Base-by-base conservation (phyloP, 1,140 invertebrate species). In the Dendroctonus ponderosae region DNA sequence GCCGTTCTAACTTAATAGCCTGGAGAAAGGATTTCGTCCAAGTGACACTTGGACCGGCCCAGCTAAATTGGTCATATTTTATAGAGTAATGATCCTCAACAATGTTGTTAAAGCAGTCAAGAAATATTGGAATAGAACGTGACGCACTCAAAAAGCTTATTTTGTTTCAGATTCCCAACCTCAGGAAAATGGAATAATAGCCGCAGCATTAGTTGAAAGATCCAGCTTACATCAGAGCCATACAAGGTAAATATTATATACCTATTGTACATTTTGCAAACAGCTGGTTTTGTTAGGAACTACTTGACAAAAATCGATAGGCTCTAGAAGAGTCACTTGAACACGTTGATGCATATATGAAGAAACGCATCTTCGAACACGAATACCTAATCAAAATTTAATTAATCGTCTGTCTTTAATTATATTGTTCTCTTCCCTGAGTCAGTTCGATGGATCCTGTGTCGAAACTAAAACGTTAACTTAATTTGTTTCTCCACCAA, bases 11-110 rank as follows among this genome's bases (percentile, higher is more conserved):
- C 11, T 64, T 64, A 64, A 53, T 41, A 4, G 42, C 52, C 42
- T 49, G 43, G 41, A 37, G 15, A 44, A 44, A 43, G 60, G 49
- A 39, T 62, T 52, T 51, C 26, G 48, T 48, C 11, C 57, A 60
- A 48, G 43, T 49, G 52, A 62, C 60, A 62, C 60, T 62, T 62
- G 60, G 60, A 50, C 39, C 60, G 44, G 44, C 39, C 37, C 39
- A 42, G 39, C 6, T 41, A 50, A 50, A 62, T 51, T 51, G 48
- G 9, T 37, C 38, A 62, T 62, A 62, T 42, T 62, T 62, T 62
- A 62, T 62, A 39, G 49, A 14, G 26, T 62, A 50, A 61, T 43
- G 49, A 41, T 38, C 49, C 7, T 48, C 48, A 61, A 61, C 58
- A 49, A 61, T 52, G 48, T 62, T 52, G 60, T 15, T 58, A 8